phyloP scores from a whole-genome alignment of 2,888 invertebrate species.

The Spialia ferax region DNA sequence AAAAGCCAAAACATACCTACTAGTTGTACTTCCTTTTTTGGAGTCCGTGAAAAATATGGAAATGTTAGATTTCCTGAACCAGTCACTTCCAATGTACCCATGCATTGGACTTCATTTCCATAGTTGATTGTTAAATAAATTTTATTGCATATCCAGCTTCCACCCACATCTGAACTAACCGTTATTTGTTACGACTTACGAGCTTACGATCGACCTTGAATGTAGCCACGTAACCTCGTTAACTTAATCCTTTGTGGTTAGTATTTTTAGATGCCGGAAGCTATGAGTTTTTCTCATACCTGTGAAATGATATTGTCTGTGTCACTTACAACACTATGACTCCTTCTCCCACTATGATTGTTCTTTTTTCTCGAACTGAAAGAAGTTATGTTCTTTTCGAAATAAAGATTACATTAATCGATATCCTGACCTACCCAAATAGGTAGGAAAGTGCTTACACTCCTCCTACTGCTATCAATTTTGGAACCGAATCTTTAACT shows the following conservation, averaged over 20 bases:
- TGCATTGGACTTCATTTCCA: not conserved
- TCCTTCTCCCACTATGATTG: not conserved
- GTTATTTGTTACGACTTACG: conserved; percentile 21
- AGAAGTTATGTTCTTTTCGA: too few relatives aligned
- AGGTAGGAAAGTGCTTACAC: not conserved
- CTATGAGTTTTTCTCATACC: conserved; percentile 6
- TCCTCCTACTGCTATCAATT: not conserved
- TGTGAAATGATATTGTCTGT: conserved; percentile 1
- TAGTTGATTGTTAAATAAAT: not conserved
- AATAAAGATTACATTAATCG: not conserved
- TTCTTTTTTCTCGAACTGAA: not conserved
- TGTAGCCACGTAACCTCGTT: conserved; percentile 20
- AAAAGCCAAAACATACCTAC: too few relatives aligned
- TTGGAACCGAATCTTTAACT: not conserved
- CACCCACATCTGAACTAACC: conserved; percentile 14
- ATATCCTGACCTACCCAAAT: not conserved
- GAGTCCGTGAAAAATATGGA: too few relatives aligned
- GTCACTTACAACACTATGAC: not conserved
- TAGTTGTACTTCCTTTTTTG: too few relatives aligned
- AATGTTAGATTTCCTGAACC: not conserved
- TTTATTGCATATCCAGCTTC: conserved; percentile 13
- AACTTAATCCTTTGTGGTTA: conserved; percentile 29
- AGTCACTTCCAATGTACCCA: too few relatives aligned
- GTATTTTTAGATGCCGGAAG: conserved; percentile 24
- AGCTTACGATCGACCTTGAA: conserved; percentile 19